These are phyloP conservation scores for Sebastes hubbsi DNA, from an alignment of 2,797 vertebrate species.

Conservation along the genomic window DNA sequence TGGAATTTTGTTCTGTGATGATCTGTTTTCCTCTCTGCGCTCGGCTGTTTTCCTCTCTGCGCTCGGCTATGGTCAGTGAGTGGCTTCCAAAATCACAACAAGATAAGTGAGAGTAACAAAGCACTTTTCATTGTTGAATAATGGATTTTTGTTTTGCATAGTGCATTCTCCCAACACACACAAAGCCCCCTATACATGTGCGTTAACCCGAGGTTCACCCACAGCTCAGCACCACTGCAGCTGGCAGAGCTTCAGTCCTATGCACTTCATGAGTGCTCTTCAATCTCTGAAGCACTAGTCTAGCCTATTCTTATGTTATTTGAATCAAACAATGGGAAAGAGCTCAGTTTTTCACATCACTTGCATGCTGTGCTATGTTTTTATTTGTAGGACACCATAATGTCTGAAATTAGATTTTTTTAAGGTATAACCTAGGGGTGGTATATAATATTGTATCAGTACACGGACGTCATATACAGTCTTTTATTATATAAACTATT, in stretches of 20 bases:
- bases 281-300: slow-evolving; percentile 17
- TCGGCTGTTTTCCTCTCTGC: not conserved
- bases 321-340: slow-evolving; percentile 5
- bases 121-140: slow-evolving; percentile 25
- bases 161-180: not conserved
- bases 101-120: slow-evolving; percentile 27
- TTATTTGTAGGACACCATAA: not conserved
- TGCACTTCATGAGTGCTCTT: slow-evolving; percentile 39
- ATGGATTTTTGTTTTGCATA: slow-evolving; percentile 36
- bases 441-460: too few species aligned
- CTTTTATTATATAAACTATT: too few species aligned
- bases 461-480: too few species aligned
- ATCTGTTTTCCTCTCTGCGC: slow-evolving; percentile 8
- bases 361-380: not conserved
- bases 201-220: slow-evolving; percentile 25
- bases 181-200: slow-evolving; percentile 5
- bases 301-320: slow-evolving; percentile 2
- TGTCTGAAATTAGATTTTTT: not conserved
- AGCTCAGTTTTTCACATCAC: not conserved
- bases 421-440: not conserved
- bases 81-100: slow-evolving; percentile 19
- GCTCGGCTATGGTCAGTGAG: not conserved
- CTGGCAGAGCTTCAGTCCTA: slow-evolving; percentile 17
- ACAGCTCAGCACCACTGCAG: slow-evolving; percentile 5
- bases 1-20: slow-evolving; percentile 15